These are phyloP conservation scores for Vanessa atalanta DNA, from an alignment of 1,140 invertebrate genomes.

Conservation along the genomic window DNA sequence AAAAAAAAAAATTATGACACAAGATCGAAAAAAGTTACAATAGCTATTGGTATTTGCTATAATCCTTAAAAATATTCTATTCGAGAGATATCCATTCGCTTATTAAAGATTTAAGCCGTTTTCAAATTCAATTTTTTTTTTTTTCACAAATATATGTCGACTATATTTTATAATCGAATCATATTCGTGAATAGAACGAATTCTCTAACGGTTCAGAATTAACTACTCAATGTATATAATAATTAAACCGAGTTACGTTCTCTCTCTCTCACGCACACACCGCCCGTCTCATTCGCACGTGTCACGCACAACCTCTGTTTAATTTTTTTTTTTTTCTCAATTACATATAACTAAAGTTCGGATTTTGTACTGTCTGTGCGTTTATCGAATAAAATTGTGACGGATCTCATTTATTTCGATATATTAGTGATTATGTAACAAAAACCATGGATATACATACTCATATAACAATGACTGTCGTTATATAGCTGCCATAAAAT, in stretches of 20 bases:
- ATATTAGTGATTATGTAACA: background rate
- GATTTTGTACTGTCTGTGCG: constrained; percentile 40
- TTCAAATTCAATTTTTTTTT: background rate
- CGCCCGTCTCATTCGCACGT: constrained; percentile 11
- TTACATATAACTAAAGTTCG: constrained; percentile 44
- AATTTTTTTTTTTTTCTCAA: constrained; percentile 41
- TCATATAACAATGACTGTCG: too few relatives aligned
- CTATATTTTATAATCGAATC: background rate
- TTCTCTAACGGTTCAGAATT: background rate
- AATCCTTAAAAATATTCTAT: background rate
- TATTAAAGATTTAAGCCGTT: constrained; percentile 1
- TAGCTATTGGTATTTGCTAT: background rate
- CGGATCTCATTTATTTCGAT: background rate
- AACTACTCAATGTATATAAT: constrained; percentile 8
- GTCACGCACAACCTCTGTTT: constrained; percentile 49
- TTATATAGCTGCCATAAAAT: too few relatives aligned
- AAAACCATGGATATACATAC: background rate
- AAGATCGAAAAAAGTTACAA: too few relatives aligned
- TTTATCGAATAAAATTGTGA: background rate
- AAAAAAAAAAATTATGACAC: too few relatives aligned
- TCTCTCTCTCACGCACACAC: constrained; percentile 4
- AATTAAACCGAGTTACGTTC: background rate
- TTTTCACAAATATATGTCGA: background rate
- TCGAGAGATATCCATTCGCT: constrained; percentile 1
- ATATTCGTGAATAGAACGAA: background rate